A percentile compares a stretch with the other conserved stretches of the same genome.
Evolutionary conservation across 2,888 invertebrate genomes (phyloP).

Genomic region (Pyrocoelia pectoralis): DNA sequence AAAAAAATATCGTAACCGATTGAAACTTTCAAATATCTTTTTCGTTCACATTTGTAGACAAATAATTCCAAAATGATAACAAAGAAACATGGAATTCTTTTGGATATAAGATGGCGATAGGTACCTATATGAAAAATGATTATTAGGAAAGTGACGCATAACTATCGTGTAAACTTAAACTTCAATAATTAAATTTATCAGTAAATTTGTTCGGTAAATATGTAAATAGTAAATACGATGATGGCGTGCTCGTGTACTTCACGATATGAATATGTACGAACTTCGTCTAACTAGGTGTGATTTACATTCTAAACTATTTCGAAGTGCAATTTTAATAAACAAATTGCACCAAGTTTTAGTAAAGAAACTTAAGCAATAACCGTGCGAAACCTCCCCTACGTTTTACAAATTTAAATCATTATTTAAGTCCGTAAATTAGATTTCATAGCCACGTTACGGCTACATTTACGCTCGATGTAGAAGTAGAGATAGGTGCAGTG

Average conservation of each 20-base stretch:
- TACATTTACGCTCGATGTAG: background rate
- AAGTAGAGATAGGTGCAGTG: background rate
- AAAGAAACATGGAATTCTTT: no score
- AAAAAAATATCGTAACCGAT: no score
- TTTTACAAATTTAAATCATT: conserved; percentile 32
- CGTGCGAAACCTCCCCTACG: conserved; percentile 23
- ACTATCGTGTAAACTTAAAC: no score
- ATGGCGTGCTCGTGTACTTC: conserved; percentile 31
- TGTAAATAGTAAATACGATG: conserved; percentile 38
- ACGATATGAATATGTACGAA: conserved; percentile 38
- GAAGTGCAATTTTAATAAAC: conserved; percentile 38
- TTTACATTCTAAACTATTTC: conserved; percentile 40
- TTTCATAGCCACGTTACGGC: background rate
- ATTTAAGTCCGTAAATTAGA: conserved; percentile 22
- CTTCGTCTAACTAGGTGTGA: conserved; percentile 36
- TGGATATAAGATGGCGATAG: no score
- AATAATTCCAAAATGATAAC: no score
- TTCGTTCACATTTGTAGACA: no score
- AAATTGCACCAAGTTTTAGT: conserved; percentile 35
- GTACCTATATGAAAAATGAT: no score
- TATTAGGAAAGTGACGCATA: no score
- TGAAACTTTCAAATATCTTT: no score
- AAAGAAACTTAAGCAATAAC: conserved; percentile 31
- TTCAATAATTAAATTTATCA: conserved; percentile 38
- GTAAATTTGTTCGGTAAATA: conserved; percentile 37